A percentile compares a stretch with the other conserved stretches of the same genome.
These are phyloP conservation scores for Pongo pygmaeus DNA, from an alignment of 2,113 vertebrate species.

Conservation along the genomic window DNA sequence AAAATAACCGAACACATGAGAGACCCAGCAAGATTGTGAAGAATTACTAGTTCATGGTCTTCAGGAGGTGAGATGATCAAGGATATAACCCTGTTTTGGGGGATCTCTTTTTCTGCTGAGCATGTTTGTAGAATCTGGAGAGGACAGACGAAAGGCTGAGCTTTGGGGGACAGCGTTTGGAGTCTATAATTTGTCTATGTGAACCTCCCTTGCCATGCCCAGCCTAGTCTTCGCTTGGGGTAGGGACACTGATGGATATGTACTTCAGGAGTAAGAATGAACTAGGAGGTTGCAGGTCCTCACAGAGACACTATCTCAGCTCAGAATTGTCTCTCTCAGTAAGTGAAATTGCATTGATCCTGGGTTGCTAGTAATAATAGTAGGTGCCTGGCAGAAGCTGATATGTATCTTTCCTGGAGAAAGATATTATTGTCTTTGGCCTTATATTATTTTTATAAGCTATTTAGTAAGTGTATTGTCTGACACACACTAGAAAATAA, in stretches of 20 bases:
- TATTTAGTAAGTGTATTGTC: background rate
- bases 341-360: background rate
- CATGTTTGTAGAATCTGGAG: background rate
- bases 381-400: background rate
- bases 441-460: background rate
- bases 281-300: background rate
- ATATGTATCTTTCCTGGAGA: background rate
- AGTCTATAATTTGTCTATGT: fast-evolving
- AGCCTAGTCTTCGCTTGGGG: background rate
- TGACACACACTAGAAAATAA: background rate
- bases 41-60: background rate
- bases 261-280: background rate
- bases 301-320: background rate
- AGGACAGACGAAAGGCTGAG: background rate
- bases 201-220: background rate
- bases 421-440: background rate
- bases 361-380: background rate
- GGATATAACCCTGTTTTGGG: background rate
- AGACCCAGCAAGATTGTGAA: background rate
- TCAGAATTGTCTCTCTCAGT: background rate
- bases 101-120: background rate
- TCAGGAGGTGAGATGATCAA: background rate
- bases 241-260: background rate
- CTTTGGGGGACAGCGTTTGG: background rate
- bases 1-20: background rate